phyloP scores from a whole-genome alignment of 2,113 vertebrate genomes.

The Naja naja region DNA sequence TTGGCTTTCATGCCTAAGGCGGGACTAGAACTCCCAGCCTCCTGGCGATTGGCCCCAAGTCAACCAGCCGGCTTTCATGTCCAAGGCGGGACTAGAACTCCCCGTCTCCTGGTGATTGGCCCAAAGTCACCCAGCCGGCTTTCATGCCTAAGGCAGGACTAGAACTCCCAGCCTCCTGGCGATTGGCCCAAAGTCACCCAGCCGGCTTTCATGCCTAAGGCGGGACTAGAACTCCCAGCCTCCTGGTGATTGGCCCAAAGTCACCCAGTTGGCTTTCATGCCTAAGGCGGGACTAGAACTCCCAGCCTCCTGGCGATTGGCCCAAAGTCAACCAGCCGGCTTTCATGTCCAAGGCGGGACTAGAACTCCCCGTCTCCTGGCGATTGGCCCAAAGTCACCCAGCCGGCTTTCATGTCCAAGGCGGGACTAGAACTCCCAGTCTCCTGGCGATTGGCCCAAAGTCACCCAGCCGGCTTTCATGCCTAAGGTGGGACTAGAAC shows the following conservation, averaged over 20 bases:
- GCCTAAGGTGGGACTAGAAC: background rate
- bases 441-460: no score
- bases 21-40: no score
- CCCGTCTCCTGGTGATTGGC: rapidly evolving
- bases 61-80: no score
- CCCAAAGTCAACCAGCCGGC: rapidly evolving
- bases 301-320: rapidly evolving
- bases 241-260: no score
- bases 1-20: no score
- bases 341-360: background rate
- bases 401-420: rapidly evolving
- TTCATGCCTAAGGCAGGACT: background rate
- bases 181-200: no score
- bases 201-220: rapidly evolving
- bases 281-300: no score
- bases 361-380: background rate
- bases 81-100: no score
- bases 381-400: no score
- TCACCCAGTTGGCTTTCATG: no score
- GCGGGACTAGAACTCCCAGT: background rate
- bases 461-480: background rate
- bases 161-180: background rate
- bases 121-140: background rate
- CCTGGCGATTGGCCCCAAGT: no score
- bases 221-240: background rate